Evolutionary conservation across 2,888 invertebrate species (phyloP), one percentile per base, ranked within the genome.

Genomic region (Notodonta ziczac): DNA sequence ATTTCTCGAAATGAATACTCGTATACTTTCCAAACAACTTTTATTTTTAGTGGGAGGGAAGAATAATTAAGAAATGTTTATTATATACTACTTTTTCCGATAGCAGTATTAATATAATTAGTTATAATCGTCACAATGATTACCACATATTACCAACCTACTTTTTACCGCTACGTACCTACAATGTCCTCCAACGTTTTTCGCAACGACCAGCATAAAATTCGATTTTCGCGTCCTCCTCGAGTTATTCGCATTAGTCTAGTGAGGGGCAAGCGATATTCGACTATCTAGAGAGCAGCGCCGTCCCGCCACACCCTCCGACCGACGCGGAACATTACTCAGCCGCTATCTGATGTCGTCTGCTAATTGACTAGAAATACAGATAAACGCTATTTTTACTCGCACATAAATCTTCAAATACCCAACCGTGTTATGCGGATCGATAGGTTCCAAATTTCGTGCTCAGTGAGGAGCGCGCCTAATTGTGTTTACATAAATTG

Each of bases 321-420:
- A 16, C 57, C 67, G 66, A 35, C 35, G 51, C 61, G 68, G 79
- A 72, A 84, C 90, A 91, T 92, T 89, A 91, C 85, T 91, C 90
- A 89, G 77, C 74, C 77, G 76, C 77, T 91, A 93, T 92, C 92
- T 87, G 91, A 91, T 90, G 85, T 82, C 85, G 87, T 87, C 83
- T 84, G 88, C 89, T 93, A 93, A 93, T 92, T 93, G 92, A 91
- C 90, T 90, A 92, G 92, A 92, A 92, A 88, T 87, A 85, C 83
- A 86, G 91, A 92, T 91, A 90, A 90, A 87, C 78, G 83, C 83
- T 86, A 89, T 90, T 90, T 89, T 90, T 87, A 86, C 80, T 73
- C 75, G 61, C 60, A 74, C 82, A 84, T 87, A 82, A 86, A 88
- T 86, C 87, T 85, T 81, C 77, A 76, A 79, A 82, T 71, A 74